Evolutionary conservation across 2,888 invertebrate genomes (phyloP).

Genomic region (Pseudococcus viburni): DNA sequence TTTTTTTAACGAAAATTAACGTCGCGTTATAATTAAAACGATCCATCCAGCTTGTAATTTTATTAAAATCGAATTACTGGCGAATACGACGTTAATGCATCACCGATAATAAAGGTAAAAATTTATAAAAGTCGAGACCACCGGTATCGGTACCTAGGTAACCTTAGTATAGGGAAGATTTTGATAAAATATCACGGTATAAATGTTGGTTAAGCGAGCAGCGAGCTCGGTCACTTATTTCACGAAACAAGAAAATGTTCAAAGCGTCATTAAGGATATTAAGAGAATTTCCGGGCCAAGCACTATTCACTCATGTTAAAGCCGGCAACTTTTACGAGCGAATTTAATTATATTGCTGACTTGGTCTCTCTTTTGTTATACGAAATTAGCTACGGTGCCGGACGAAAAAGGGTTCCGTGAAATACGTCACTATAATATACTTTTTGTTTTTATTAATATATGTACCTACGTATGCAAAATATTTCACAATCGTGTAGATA

Average conservation of each 20-base stretch:
- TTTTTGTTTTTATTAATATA: constrained; percentile 45
- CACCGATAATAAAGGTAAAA: neutral
- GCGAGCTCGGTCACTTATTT: constrained; percentile 6
- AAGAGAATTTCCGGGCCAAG: constrained; percentile 30
- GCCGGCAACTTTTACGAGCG: constrained; percentile 49
- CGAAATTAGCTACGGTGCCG: neutral
- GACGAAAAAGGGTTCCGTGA: constrained; percentile 27
- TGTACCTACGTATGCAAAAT: neutral
- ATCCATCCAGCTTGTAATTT: neutral
- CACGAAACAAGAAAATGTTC: constrained; percentile 52
- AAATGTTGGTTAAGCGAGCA: constrained; percentile 25
- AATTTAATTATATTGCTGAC: constrained; percentile 52
- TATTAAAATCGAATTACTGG: constrained; percentile 44
- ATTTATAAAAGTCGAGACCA: constrained; percentile 29
- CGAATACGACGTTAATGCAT: constrained; percentile 26
- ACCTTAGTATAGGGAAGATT: constrained; percentile 3
- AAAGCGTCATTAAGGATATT: constrained; percentile 55
- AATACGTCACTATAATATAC: neutral
- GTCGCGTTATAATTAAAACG: constrained; percentile 4
- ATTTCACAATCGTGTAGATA: neutral
- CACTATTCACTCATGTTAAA: constrained; percentile 50
- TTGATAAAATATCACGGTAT: constrained; percentile 28
- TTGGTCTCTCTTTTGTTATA: constrained; percentile 42
- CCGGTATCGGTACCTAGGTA: too few species aligned
- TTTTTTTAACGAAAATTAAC: neutral